These are phyloP conservation scores for Caligus rogercresseyi DNA, from an alignment of 1,140 invertebrate genomes.

Conservation along the genomic window DNA sequence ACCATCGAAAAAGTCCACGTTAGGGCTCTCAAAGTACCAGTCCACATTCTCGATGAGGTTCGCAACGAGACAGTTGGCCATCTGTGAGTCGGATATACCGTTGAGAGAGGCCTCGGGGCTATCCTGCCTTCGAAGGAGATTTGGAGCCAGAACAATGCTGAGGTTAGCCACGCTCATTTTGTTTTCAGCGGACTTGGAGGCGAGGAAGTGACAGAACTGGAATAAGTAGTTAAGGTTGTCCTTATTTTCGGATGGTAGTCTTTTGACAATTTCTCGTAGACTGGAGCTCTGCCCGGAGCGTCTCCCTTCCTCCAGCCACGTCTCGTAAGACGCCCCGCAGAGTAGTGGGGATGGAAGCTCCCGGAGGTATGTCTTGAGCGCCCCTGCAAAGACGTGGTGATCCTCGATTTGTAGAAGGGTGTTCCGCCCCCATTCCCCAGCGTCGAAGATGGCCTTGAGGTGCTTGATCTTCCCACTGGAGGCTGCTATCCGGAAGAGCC, in stretches of 20 bases:
- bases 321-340: background rate
- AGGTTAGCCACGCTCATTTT: background rate
- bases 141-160: conserved; percentile 1
- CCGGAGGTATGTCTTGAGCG: conserved; percentile 5
- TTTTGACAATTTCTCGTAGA: background rate
- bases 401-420: background rate
- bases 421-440: background rate
- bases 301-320: background rate
- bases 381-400: conserved; percentile 8
- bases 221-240: background rate
- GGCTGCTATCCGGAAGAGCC: background rate
- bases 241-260: background rate
- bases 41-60: background rate
- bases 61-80: background rate
- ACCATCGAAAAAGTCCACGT: background rate
- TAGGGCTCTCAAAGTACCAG: background rate
- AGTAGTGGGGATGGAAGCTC: conserved; percentile 7
- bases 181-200: background rate
- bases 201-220: background rate
- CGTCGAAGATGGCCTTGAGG: background rate
- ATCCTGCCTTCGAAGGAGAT: background rate
- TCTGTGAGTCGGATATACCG: background rate
- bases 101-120: background rate
- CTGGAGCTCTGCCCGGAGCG: background rate
- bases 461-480: background rate